phyloP scores from a whole-genome alignment of 23 tunicate genomes.

The Botrylloides violaceus region DNA sequence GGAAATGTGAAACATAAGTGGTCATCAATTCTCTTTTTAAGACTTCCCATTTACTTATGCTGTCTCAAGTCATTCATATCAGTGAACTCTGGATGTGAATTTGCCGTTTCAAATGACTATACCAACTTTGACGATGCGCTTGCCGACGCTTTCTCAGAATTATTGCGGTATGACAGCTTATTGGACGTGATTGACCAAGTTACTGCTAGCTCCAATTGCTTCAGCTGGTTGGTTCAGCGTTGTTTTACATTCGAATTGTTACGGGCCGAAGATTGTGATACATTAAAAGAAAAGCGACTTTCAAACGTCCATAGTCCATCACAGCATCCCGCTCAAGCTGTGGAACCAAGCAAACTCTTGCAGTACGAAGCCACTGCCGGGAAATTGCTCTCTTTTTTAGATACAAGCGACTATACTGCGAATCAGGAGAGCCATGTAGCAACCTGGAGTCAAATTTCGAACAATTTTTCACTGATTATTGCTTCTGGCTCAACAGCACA shows the following conservation, averaged over 20 bases:
- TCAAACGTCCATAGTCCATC: background rate
- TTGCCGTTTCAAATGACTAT: background rate
- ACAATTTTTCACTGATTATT: constrained; percentile 26
- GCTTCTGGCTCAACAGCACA: constrained; percentile 46
- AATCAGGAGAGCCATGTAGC: constrained; percentile 40
- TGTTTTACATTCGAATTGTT: constrained; percentile 22
- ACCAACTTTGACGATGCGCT: constrained; percentile 30
- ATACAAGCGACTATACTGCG: constrained; percentile 17
- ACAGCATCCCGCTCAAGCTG: background rate
- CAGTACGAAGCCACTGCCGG: constrained; percentile 31
- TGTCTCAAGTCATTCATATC: constrained; percentile 18
- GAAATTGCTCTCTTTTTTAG: constrained; percentile 25
- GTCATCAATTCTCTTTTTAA: constrained; percentile 47
- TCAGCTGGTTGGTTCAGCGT: constrained; percentile 37
- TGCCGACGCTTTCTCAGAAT: constrained; percentile 28
- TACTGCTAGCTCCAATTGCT: constrained; percentile 32
- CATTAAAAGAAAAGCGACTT: constrained; percentile 22
- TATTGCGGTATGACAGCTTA: constrained; percentile 43
- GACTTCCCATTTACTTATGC: constrained; percentile 39
- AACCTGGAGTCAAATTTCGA: constrained; percentile 28
- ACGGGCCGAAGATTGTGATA: constrained; percentile 4
- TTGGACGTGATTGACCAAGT: constrained; percentile 56
- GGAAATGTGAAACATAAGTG: constrained; percentile 38
- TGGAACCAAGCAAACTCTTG: constrained; percentile 35
- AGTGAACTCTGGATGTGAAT: background rate